Base-by-base conservation (phyloP, 2,888 invertebrate genomes). In the Eristalis arbustorum region DNA sequence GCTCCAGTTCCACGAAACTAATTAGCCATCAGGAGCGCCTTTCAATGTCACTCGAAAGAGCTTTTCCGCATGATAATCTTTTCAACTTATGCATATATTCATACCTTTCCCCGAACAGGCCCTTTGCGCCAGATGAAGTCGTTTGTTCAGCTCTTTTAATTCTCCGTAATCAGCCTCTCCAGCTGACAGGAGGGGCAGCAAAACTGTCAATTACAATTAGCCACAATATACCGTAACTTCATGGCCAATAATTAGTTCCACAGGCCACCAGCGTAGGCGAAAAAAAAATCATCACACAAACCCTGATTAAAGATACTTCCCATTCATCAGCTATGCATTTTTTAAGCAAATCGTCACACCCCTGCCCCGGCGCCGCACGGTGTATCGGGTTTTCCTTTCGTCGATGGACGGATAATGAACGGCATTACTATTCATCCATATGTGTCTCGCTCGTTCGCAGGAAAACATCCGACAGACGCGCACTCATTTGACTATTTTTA, bases 381-480 rank as follows among this genome's bases (percentile, higher is more conserved):
- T 56, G 57, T 57, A 67, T 72, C 14, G 11, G 14, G 13, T 13
- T 11, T 23, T 31, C 59, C 56, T 0, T 56, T 66, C 13, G 64
- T 13, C 13, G 18, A 56, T 57, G 56, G 37, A 61, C n/a, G n/a
- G 6, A 49, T 73, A 69, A 81, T 62, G 56, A 74, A 63, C 23
- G 10, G 18, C 66, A 75, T 72, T 75, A 67, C 62, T 68, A 73
- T 72, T 80, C 42, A 68, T 59, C 80, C 84, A 80, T 80, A 84
- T 76, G 80, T 59, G 84, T 40, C 63, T 13, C 57, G 57, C 49
- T 66, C 71, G 61, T 62, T 31, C 49, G 49, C 62, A 76, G 66
- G 42, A 80, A 80, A 80, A 84, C 62, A 75, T 37, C 25, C 63
- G 42, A 68, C 63, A 66, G 62, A 71, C 14, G 11, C 14, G 11